Evolutionary conservation across 2,113 vertebrate genomes (phyloP), one percentile per base, ranked within the genome.

Genomic region (Ammospiza nelsoni): DNA sequence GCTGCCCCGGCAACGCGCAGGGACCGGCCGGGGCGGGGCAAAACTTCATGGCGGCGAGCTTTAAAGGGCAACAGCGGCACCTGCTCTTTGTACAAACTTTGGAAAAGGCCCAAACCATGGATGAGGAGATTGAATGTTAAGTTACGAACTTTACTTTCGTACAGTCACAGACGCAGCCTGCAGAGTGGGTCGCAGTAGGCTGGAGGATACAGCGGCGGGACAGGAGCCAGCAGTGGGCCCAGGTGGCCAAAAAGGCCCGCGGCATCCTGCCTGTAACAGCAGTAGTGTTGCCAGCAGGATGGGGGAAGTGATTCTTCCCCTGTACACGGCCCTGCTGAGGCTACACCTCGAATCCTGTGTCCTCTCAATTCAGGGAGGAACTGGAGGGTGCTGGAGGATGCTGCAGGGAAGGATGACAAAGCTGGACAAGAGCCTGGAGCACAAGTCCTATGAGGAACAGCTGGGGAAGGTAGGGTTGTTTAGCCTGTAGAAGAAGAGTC

Each of bases 1-100:
- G 92, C 87, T 89, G 72, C 95, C 84, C 16, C 8, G 66, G 92
- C 92, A 94, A 94, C 92, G 76, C 49, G 13, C 11, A 5, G 21
- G 12, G 69, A 10, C 57, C 15, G 21, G n/a, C n/a, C 44, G 13
- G 28, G 23, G 6, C 7, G 21, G 62, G 25, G 33, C n/a, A 12
- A 15, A 10, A 39, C 3, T 1, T 3, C 8, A 8, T 5, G 59
- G 37, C 6, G 35, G 39, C 31, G 37, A 4, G 7, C 5, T 16
- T 58, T 37, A 24, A 43, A 84, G 48, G 3, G 54, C 25, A 5
- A 41, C 37, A 6, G 37, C 37, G 21, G 11, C 7, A 0, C 4
- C 7, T 6, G 29, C 2, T 29, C 9, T 29, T 5, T 8, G 20
- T 21, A 5, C 18, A 1, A 11, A 8, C 23, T 14, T 27, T 6